phyloP scores from a whole-genome alignment of 2,113 vertebrate species.

The Sarotherodon lohbergeri region DNA sequence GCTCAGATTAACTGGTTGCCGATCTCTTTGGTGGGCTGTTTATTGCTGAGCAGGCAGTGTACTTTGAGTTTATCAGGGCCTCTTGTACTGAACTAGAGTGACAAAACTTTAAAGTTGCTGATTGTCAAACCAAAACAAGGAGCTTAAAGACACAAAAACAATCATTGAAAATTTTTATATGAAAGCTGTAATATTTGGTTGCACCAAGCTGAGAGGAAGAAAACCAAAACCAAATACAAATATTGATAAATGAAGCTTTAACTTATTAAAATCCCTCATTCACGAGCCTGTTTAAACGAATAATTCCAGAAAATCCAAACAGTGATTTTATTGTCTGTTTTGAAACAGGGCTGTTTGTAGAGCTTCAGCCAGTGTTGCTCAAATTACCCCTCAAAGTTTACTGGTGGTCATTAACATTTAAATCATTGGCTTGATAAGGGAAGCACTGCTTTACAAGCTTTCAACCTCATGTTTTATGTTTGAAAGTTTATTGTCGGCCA shows the following conservation, averaged over 20 bases:
- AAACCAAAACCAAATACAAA: not conserved
- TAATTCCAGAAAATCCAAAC: not conserved
- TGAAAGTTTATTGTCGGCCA: conserved; percentile 6
- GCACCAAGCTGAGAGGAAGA: not conserved
- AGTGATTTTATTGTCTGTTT: not conserved
- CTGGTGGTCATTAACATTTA: not conserved
- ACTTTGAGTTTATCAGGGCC: not conserved
- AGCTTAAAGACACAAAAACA: not conserved
- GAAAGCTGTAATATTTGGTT: not conserved
- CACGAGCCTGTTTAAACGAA: not conserved
- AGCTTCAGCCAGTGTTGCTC: not conserved
- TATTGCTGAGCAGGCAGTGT: not conserved
- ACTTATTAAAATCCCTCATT: not conserved
- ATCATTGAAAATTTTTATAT: not conserved
- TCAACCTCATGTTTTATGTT: not conserved
- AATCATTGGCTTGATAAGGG: not conserved
- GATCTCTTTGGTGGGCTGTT: not conserved
- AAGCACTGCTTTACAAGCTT: not conserved
- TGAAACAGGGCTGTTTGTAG: not conserved
- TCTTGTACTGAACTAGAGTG: not conserved
- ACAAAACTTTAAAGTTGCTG: not conserved
- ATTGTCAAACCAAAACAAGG: not conserved
- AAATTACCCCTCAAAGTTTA: not conserved
- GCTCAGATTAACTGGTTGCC: not conserved
- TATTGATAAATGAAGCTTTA: not conserved